phyloP scores from a whole-genome alignment of 2,797 vertebrate genomes.

The Linurgus olivaceus region DNA sequence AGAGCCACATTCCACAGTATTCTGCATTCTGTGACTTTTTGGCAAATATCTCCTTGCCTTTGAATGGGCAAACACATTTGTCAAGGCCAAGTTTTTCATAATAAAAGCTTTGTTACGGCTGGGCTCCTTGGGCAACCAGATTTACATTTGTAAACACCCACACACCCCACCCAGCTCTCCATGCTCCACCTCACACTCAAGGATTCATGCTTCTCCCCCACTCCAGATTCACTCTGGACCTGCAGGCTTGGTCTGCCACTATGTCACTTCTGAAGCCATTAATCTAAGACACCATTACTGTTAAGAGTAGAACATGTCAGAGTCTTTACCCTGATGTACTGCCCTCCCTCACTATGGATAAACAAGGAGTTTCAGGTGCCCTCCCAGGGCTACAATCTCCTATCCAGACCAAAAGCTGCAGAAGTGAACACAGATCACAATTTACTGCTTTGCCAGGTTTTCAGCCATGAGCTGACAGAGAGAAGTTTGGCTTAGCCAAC shows the following conservation, averaged over 20 bases:
- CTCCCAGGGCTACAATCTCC: not conserved
- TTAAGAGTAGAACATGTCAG: not conserved
- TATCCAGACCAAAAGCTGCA: not conserved
- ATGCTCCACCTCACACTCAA: not conserved
- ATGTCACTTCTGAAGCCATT: not conserved
- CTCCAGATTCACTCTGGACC: not conserved
- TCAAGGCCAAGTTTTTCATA: not conserved
- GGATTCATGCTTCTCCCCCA: not conserved
- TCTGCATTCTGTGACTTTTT: not conserved
- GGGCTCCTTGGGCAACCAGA: not conserved
- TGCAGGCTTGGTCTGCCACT: not conserved
- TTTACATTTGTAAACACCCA: not conserved
- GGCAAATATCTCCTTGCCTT: not conserved
- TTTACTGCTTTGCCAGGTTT: not conserved
- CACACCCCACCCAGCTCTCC: not conserved
- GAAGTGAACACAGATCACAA: not conserved
- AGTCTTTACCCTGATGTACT: not conserved
- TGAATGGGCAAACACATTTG: not conserved
- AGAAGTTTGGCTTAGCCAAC: constrained; percentile 44
- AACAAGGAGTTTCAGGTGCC: not conserved
- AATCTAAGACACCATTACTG: not conserved
- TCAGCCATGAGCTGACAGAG: constrained; percentile 35
- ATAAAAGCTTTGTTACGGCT: not conserved
- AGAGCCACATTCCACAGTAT: not conserved
- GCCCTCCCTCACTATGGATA: not conserved